Base-by-base conservation (phyloP, 2,113 vertebrate species). In the Nyctibius bracteatus region DNA sequence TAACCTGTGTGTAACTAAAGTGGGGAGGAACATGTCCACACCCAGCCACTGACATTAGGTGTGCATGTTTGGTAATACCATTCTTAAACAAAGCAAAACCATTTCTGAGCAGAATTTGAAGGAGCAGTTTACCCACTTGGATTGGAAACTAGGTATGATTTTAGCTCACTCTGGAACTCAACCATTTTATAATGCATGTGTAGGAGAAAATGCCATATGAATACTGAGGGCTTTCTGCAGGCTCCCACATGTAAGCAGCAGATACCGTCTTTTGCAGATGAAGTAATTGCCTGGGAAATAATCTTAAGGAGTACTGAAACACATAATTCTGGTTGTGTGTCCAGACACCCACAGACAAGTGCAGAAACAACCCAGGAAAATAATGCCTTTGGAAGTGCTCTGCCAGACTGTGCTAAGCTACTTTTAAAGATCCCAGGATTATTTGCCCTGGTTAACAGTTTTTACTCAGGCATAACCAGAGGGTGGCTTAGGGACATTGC, bases 251-350 rank as follows among this genome's bases (percentile, higher is more conserved):
- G 54, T 73, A n/a, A 83, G 44, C 67, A 86, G 39, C 31, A 68
- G 47, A 49, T 43, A 25, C 9, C 31, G 0, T 68, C 44, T 77
- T 86, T 52, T 79, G 49, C 44, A 84, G 77, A 49, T 70, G 9
- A 87, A 89, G 21, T 35, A 86, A 77, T 83, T 83, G 25, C 17
- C 72, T 93, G 37, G 23, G 39, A 83, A 91, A 72, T 66, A 74
- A 41, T 86, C 43, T 39, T 61, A 72, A 46, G 14, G 31, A 58
- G 1, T 41, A 30, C 9, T 62, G 58, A 72, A 90, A 68, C 5
- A 80, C 88, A 31, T 82, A 58, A 72, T 71, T 88, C 57, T 54
- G 52, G 1, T 49, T 72, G 16, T 41, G 27, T 1, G 0, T 86
- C 47, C 57, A 91, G 57, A 81, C 22, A 55, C 21, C 30, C 46